phyloP scores from a whole-genome alignment of 2,113 vertebrate species.

The Delphinus delphis region DNA sequence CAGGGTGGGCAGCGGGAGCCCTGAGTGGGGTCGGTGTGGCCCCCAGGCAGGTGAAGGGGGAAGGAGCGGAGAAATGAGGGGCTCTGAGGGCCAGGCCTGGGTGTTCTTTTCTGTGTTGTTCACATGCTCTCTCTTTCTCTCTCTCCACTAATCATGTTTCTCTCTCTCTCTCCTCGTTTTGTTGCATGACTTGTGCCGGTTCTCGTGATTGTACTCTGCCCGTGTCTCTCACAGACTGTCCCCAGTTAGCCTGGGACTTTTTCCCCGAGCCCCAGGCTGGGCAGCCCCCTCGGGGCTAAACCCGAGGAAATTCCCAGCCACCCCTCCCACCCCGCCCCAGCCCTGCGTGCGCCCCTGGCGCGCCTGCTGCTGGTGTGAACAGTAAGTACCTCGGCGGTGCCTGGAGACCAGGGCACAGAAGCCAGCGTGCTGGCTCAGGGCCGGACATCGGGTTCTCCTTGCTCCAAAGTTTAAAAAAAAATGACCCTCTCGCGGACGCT shows the following conservation, averaged over 20 bases:
- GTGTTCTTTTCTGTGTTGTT: constrained; percentile 85
- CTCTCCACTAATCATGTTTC: constrained; percentile 82
- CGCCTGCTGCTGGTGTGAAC: constrained; percentile 81
- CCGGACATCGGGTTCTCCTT: constrained; percentile 74
- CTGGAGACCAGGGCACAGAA: constrained; percentile 57
- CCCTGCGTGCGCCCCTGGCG: constrained; percentile 80
- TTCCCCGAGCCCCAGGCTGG: constrained; percentile 81
- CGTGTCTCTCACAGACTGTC: constrained; percentile 85
- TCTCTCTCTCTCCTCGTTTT: constrained; percentile 84
- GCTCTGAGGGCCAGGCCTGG: constrained; percentile 58
- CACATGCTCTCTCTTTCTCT: constrained; percentile 84
- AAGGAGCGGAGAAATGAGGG: background rate
- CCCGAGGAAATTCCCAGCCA: constrained; percentile 81
- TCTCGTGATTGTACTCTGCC: constrained; percentile 81
- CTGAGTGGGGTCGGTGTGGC: background rate
- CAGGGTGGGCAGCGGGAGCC: background rate
- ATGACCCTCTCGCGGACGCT: constrained; percentile 68
- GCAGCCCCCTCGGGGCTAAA: constrained; percentile 79
- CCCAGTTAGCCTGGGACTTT: constrained; percentile 85
- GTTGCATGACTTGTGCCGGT: constrained; percentile 84
- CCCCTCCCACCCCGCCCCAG: constrained; percentile 65
- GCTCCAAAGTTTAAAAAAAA: constrained; percentile 83
- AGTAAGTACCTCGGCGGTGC: constrained; percentile 85
- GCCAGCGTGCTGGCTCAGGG: constrained; percentile 74
- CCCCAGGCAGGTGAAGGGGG: background rate